These are phyloP conservation scores for Rotaria macrura DNA, from an alignment of 2,888 invertebrate species.

Conservation along the genomic window DNA sequence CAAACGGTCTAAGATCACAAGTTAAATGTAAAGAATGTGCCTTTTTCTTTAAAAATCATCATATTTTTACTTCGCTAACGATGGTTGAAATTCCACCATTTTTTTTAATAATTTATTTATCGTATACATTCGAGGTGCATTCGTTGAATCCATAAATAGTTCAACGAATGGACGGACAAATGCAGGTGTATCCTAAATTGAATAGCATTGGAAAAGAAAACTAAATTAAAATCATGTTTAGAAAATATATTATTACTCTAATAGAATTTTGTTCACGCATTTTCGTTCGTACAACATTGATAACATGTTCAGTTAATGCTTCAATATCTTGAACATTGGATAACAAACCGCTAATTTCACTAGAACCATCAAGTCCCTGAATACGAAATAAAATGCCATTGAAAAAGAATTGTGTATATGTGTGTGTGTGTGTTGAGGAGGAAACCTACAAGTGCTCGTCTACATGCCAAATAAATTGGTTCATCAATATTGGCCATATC, in stretches of 20 bases:
- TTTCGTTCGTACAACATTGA: background rate
- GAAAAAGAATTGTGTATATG: background rate
- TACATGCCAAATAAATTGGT: background rate
- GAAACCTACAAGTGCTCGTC: background rate
- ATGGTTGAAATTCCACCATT: background rate
- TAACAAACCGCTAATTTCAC: background rate
- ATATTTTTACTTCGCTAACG: background rate
- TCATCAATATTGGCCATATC: constrained; percentile 1
- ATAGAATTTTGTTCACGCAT: background rate
- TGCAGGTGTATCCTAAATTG: background rate
- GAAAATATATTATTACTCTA: background rate
- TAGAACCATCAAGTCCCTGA: background rate
- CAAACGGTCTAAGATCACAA: background rate
- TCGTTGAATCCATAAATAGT: constrained; percentile 5
- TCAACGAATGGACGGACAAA: constrained; percentile 11
- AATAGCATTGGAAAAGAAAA: background rate
- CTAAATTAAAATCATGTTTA: background rate
- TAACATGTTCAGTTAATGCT: background rate
- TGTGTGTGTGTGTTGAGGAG: too few relatives aligned
- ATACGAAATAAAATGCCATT: background rate
- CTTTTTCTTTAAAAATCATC: too few relatives aligned
- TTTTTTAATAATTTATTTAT: constrained; percentile 1
- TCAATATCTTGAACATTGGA: constrained; percentile 8
- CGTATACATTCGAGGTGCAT: constrained; percentile 1
- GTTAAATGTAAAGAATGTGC: background rate